A percentile compares a stretch with the other conserved stretches of the same genome.
These are phyloP conservation scores for Pomacea maculata DNA, from an alignment of 1,140 invertebrate genomes.

Conservation along the genomic window DNA sequence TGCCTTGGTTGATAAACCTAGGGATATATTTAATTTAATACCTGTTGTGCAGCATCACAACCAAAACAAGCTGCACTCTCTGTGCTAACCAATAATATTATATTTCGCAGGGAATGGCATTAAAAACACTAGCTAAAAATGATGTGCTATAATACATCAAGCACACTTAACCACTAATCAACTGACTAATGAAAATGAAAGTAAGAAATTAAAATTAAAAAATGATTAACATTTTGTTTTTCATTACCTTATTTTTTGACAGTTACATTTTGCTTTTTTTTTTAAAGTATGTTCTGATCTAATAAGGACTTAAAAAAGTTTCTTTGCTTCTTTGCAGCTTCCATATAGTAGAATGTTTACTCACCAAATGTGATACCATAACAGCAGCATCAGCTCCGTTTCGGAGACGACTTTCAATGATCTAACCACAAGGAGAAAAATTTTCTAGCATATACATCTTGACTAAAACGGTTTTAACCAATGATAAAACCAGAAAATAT, in stretches of 20 bases:
- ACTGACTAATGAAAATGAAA: too few species aligned
- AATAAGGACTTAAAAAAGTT: too few species aligned
- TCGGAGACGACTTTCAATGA: constrained; percentile 55
- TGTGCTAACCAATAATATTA: too few species aligned
- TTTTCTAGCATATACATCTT: constrained; percentile 8
- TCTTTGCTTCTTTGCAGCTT: too few species aligned
- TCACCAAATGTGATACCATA: constrained; percentile 59
- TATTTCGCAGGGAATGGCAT: too few species aligned
- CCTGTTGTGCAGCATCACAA: background rate
- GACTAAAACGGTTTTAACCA: background rate
- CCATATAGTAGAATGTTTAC: constrained; percentile 9
- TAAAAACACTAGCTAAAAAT: too few species aligned
- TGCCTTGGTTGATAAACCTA: too few species aligned
- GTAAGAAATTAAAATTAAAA: too few species aligned
- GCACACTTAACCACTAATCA: too few species aligned
- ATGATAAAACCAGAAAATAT: background rate
- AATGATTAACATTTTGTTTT: background rate
- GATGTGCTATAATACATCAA: too few species aligned
- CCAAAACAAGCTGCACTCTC: background rate
- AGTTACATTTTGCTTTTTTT: background rate
- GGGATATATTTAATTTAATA: too few species aligned
- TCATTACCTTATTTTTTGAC: background rate
- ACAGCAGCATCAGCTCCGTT: constrained; percentile 52
- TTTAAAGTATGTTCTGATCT: too few species aligned
- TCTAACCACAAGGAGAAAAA: constrained; percentile 35